These are phyloP conservation scores for Tipula vernalis DNA, from an alignment of 2,888 invertebrate species.

Conservation along the genomic window DNA sequence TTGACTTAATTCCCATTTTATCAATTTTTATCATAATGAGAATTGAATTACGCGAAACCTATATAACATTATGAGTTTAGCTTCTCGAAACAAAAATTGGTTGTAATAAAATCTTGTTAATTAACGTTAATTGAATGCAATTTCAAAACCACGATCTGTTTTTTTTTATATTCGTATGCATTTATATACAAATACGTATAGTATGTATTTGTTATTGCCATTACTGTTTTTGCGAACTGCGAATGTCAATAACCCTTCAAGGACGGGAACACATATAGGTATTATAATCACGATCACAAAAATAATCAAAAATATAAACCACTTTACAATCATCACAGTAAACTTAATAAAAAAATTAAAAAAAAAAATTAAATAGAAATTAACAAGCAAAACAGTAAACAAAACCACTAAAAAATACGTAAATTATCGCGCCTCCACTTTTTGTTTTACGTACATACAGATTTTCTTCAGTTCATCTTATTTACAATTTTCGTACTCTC, in stretches of 20 bases:
- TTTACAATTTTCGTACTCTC: neutral
- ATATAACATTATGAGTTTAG: neutral
- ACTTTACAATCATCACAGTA: neutral
- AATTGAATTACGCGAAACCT: neutral
- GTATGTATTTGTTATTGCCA: neutral
- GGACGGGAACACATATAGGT: neutral
- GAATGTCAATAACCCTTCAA: neutral
- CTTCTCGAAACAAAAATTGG: neutral
- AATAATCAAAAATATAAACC: neutral
- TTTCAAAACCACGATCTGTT: neutral
- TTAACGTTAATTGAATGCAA: neutral
- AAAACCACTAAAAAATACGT: neutral
- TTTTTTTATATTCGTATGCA: neutral
- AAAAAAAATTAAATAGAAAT: neutral
- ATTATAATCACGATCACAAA: neutral
- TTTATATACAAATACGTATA: neutral
- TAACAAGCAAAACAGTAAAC: neutral
- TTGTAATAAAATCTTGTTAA: neutral
- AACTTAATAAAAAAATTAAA: neutral
- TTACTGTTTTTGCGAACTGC: neutral
- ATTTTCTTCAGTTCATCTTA: neutral
- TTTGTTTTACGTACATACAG: neutral
- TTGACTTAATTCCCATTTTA: neutral
- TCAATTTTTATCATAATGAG: neutral
- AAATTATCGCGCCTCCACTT: conserved; percentile 4